These are phyloP conservation scores for Eufriesea mexicana DNA, from an alignment of 1,140 invertebrate genomes.

Conservation along the genomic window DNA sequence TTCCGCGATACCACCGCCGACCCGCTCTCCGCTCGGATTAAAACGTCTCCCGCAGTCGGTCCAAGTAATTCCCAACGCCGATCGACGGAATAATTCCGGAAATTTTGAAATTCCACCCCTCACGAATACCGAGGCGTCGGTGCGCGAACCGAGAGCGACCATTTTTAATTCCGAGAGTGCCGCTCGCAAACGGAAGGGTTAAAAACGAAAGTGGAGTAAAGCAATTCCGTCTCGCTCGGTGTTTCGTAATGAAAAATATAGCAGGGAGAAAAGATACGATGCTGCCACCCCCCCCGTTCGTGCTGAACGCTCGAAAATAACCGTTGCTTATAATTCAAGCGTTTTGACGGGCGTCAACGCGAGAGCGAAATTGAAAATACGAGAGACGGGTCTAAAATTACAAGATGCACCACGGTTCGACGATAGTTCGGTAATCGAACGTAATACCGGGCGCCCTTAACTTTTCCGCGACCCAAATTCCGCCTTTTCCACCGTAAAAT, in stretches of 20 bases:
- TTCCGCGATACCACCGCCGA: background rate
- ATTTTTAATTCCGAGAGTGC: background rate
- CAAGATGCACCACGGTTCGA: background rate
- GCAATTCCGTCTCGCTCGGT: background rate
- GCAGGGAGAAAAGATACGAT: too few relatives aligned
- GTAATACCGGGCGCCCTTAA: background rate
- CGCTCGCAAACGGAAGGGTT: background rate
- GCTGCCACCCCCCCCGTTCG: background rate
- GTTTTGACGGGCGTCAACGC: background rate
- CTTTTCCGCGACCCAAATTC: background rate
- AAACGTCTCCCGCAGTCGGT: background rate
- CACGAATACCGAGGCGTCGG: too few relatives aligned
- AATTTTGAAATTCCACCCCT: background rate
- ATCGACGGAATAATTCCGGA: too few relatives aligned
- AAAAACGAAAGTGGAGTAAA: background rate
- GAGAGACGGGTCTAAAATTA: background rate
- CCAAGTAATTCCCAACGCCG: background rate
- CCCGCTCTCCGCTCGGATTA: background rate
- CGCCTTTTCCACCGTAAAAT: too few relatives aligned
- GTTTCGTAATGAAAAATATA: background rate
- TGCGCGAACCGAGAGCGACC: too few relatives aligned
- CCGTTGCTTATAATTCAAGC: background rate
- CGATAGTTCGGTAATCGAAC: background rate
- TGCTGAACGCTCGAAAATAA: background rate
- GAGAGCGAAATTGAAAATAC: background rate